These are phyloP conservation scores for Drosophila pallidifrons DNA, from an alignment of 1,140 invertebrate genomes.

Conservation along the genomic window DNA sequence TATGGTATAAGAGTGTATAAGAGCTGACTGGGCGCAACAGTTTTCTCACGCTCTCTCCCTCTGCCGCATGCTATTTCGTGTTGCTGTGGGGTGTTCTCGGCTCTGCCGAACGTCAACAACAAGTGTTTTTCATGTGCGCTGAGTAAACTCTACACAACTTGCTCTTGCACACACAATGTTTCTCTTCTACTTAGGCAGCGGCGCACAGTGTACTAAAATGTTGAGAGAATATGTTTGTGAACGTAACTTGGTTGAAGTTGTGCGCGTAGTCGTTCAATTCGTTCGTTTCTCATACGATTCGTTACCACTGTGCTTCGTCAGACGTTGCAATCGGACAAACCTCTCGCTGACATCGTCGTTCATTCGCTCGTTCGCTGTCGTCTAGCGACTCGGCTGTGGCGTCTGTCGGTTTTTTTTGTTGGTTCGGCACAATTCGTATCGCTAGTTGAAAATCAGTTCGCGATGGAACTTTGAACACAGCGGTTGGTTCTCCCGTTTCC, in stretches of 20 bases:
- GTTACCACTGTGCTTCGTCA: conserved; percentile 38
- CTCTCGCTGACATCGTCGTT: conserved; percentile 20
- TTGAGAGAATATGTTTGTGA: not conserved
- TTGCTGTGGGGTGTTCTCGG: conserved; percentile 47
- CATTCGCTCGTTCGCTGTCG: conserved; percentile 24
- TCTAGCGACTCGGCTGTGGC: not conserved
- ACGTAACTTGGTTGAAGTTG: not conserved
- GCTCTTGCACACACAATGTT: not conserved
- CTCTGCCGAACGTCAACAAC: conserved; percentile 64
- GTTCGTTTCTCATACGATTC: not conserved
- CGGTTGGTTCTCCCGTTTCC: conserved; percentile 75
- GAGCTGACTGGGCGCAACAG: conserved; percentile 66
- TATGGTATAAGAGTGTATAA: conserved; percentile 40
- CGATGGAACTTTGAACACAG: conserved; percentile 83
- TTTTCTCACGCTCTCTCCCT: conserved; percentile 52
- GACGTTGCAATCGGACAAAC: conserved; percentile 38
- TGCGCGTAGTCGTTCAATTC: not conserved
- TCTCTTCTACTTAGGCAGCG: conserved; percentile 44
- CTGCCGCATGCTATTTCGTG: conserved; percentile 7
- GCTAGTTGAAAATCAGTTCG: conserved; percentile 70
- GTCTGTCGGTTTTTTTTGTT: conserved; percentile 13
- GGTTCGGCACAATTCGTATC: conserved; percentile 38
- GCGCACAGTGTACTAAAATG: conserved; percentile 24
- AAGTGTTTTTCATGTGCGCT: conserved; percentile 65
- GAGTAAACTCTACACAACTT: conserved; percentile 50